These are phyloP conservation scores for Phylloscopus whistleri DNA, from an alignment of 2,113 vertebrate genomes.

Conservation along the genomic window DNA sequence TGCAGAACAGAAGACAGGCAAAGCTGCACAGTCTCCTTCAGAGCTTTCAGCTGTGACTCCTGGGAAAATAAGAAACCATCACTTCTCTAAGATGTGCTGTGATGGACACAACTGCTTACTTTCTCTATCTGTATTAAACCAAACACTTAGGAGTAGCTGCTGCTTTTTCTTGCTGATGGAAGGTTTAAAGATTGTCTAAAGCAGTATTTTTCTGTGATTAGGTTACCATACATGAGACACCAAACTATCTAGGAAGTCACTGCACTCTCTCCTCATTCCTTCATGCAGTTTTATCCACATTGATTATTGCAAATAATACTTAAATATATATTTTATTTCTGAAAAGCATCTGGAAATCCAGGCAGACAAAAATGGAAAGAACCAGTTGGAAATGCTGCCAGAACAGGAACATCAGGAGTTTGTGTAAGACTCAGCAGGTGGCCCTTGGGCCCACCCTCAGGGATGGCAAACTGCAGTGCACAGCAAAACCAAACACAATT, in stretches of 20 bases:
- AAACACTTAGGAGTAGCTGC: background rate
- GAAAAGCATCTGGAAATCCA: slow-evolving; percentile 60
- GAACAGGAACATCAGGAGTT: background rate
- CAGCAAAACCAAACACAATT: background rate
- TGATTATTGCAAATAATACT: background rate
- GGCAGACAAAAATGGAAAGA: background rate
- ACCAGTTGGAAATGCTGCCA: background rate
- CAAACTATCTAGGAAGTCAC: background rate
- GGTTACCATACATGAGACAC: background rate
- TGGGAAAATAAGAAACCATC: slow-evolving; percentile 59
- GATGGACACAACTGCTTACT: background rate
- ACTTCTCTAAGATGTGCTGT: background rate
- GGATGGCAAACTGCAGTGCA: background rate
- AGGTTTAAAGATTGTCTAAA: background rate
- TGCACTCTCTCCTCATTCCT: background rate
- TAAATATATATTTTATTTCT: background rate
- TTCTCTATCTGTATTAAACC: background rate
- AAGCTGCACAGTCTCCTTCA: slow-evolving; percentile 95
- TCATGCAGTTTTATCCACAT: background rate
- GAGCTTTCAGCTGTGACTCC: slow-evolving; percentile 95
- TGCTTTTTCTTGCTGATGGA: background rate
- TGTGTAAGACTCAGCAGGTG: background rate
- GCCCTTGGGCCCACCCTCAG: background rate
- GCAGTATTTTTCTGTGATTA: background rate
- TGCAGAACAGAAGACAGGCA: slow-evolving; percentile 91